Evolutionary conservation across 2,797 vertebrate species (phyloP).

Genomic region (Basileuterus tristriatus): DNA sequence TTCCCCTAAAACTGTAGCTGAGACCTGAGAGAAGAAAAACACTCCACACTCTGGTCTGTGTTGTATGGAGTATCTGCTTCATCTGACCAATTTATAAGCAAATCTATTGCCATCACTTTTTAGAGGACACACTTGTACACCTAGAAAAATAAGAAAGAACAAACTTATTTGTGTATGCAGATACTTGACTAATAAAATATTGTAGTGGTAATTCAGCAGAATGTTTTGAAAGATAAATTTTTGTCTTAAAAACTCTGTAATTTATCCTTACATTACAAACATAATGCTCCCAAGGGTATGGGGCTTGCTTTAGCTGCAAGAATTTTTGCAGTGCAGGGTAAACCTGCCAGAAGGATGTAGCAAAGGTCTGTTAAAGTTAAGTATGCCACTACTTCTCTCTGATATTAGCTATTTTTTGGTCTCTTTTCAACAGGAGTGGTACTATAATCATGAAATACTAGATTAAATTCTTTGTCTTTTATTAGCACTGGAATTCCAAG

Average conservation of each 20-base stretch:
- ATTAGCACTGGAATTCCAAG: background rate
- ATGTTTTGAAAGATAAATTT: background rate
- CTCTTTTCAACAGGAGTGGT: constrained; percentile 8
- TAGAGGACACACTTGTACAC: background rate
- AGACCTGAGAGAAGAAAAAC: background rate
- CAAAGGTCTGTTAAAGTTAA: background rate
- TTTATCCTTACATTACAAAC: background rate
- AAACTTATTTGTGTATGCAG: background rate
- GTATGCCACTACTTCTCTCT: background rate
- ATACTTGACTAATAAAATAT: background rate
- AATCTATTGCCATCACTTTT: background rate
- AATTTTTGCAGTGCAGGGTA: background rate
- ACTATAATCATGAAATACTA: constrained; percentile 13
- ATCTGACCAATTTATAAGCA: rapidly evolving
- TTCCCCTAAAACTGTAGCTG: background rate
- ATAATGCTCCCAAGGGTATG: background rate
- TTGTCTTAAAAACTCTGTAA: background rate
- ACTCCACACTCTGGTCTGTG: background rate
- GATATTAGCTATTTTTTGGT: constrained; percentile 12
- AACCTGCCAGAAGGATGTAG: background rate
- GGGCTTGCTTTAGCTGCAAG: background rate
- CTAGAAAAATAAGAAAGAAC: background rate
- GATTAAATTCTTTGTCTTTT: background rate
- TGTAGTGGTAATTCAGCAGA: background rate
- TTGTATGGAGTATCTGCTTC: background rate